phyloP scores from a whole-genome alignment of 2,888 invertebrate genomes.

The Saturnia pavonia region DNA sequence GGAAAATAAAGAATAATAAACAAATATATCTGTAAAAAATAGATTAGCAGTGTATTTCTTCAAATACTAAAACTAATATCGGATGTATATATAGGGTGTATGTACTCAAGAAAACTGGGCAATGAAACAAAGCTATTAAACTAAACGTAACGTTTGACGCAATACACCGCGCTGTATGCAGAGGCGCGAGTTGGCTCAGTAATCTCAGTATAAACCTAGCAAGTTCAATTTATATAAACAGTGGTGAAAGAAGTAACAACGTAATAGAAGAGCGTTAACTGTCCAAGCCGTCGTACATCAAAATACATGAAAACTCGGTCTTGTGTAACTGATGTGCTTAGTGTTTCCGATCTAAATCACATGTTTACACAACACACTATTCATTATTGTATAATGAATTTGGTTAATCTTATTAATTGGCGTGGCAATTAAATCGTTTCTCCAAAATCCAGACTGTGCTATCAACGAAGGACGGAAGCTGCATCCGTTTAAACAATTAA shows the following conservation, averaged over 20 bases:
- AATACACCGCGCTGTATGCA: neutral
- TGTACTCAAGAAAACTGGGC: neutral
- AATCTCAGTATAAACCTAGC: neutral
- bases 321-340: neutral
- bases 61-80: neutral
- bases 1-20: too few relatives aligned
- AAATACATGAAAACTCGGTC: neutral
- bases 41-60: neutral
- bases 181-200: neutral
- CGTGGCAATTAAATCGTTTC: neutral
- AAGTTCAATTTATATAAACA: neutral
- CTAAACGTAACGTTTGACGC: neutral
- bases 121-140: conserved; percentile 1
- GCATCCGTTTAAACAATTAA: neutral
- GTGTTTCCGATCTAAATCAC: neutral
- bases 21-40: neutral
- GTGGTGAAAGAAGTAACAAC: neutral
- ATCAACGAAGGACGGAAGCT: neutral
- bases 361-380: neutral
- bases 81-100: neutral
- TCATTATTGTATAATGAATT: neutral
- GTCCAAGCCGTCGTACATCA: neutral
- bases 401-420: neutral
- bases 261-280: neutral
- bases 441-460: neutral